Evolutionary conservation across 2,888 invertebrate species (phyloP).

Genomic region (Epinotia ramella): DNA sequence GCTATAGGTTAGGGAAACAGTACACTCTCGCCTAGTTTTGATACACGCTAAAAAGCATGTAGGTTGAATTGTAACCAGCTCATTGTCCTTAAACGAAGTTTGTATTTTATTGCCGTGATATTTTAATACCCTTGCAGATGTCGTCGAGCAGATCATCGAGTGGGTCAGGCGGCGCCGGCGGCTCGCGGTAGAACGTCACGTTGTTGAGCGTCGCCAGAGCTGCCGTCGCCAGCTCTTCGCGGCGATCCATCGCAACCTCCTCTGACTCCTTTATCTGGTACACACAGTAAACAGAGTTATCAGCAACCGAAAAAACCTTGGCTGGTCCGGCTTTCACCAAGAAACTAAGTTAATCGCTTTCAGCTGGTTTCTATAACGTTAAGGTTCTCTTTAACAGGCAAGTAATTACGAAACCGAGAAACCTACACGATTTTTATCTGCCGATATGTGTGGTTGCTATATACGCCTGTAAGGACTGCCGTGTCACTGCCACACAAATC

Average conservation of each 20-base stretch:
- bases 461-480: no score
- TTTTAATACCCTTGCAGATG: slow-evolving; percentile 82
- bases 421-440: no score
- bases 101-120: not conserved
- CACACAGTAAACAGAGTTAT: slow-evolving; percentile 1
- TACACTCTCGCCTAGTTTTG: no score
- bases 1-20: no score
- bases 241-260: slow-evolving; percentile 63
- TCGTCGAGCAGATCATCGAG: slow-evolving; percentile 86
- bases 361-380: not conserved
- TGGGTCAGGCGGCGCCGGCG: slow-evolving; percentile 83
- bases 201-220: slow-evolving; percentile 94
- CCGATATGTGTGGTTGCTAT: no score
- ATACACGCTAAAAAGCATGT: no score
- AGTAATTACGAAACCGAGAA: no score
- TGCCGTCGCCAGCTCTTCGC: slow-evolving; percentile 91
- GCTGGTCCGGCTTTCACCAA: not conserved
- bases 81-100: no score
- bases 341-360: not conserved
- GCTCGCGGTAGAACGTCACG: slow-evolving; percentile 90
- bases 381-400: no score
- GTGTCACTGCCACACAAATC: no score
- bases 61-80: no score
- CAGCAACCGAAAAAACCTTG: not conserved
- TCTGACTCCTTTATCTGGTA: slow-evolving; percentile 48